phyloP scores from a whole-genome alignment of 2,888 invertebrate genomes.

The Agonum fuliginosum region DNA sequence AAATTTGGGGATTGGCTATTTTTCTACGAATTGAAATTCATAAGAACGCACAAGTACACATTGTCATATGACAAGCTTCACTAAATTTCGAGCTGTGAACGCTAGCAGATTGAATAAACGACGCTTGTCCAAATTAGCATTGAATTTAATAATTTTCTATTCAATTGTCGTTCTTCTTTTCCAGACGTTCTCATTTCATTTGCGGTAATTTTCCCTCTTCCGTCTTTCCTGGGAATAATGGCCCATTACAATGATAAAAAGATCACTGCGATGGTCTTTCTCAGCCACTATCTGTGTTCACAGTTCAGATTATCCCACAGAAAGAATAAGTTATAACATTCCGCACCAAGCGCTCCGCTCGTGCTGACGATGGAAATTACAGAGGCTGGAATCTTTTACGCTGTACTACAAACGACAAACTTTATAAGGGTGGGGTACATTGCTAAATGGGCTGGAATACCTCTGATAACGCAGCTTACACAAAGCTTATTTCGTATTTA shows the following conservation, averaged over 20 bases:
- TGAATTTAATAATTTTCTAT: no score
- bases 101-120: no score
- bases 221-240: constrained; percentile 10
- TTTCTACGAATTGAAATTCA: no score
- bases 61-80: no score
- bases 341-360: neutral
- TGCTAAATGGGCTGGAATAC: neutral
- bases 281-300: neutral
- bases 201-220: neutral
- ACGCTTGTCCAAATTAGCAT: no score
- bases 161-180: neutral
- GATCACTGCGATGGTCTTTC: neutral
- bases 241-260: constrained; percentile 33
- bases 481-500: neutral
- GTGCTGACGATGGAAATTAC: no score
- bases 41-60: no score
- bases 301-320: neutral
- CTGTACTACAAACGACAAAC: neutral
- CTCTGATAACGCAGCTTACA: neutral
- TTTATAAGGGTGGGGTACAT: neutral
- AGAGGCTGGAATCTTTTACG: no score
- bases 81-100: no score
- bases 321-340: neutral
- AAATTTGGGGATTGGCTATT: no score
- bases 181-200: constrained; percentile 1